Base-by-base conservation (phyloP, 2,888 invertebrate species). In the Aphidoletes aphidimyza region DNA sequence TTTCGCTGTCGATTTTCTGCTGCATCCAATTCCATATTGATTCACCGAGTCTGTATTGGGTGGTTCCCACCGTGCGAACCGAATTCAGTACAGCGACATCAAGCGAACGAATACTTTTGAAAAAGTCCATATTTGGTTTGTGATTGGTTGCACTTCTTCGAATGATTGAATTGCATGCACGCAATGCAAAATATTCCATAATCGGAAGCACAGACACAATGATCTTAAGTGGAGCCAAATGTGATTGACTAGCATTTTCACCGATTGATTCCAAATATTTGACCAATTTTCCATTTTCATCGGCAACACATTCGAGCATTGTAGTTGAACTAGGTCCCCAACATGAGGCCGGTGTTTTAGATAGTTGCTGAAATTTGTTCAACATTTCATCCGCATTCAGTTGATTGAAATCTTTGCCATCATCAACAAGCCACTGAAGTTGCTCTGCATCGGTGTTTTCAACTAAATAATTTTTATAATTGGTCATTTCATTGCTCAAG, bases 171-270 rank as follows among this genome's bases (percentile, higher is more conserved):
- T 85, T 83, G 49, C 85, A 78, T 22, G 85, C 84, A 85, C 85
- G 86, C 17, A 85, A 84, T n/a, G 84, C 84, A 84, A 86, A 86
- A 85, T 86, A 86, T 84, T 87, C 87, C 83, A 85, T 83, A 8
- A 87, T 47, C 39, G 86, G 85, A 17, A 86, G 45, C 0, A 2
- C 0, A 0, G 54, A 54, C 9, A 84, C 39, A 30, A 69, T 17
- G 0, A 84, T 8, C 30, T 37, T 39, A 0, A 84, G n/a, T 34
- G 59, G 9, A n/a, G 54, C 54, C 54, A 59, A 30, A 36, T n/a
- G 34, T 11, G 26, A 36, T 47, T 26, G 22, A 14, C 11, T 84
- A 36, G 47, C 0, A 47, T 22, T 84, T 30, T 0, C 34, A 26
- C 19, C 47, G 9, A 17, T 17, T 84, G 30, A 19, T 47, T 30